Evolutionary conservation across 2,888 invertebrate genomes (phyloP), one percentile per base, ranked within the genome.

Genomic region (Agrochola lota): DNA sequence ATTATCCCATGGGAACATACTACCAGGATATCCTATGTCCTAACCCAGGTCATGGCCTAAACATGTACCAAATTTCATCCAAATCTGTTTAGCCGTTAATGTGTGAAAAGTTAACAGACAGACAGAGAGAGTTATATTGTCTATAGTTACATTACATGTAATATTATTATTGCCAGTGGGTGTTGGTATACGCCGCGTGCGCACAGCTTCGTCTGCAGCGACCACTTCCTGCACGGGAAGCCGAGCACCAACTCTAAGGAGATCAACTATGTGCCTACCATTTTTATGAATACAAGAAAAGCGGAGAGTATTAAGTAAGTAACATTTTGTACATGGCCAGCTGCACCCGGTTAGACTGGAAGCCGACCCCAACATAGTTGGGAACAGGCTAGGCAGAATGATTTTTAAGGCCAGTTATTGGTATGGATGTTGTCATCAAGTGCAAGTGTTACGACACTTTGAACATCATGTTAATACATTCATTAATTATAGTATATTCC

Each of bases 211-310:
- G 26, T 84, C 26, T 81, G 81, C 23, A 17, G 64, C 1, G 40
- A 66, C 0, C 81, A 81, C 69, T 81, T 81, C 2, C 40, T 74
- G 30, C 15, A 4, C 0, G 74, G 74, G 17, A 11, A 2, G 8
- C 74, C 84, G 5, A 57, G 20, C 43, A 1, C 0, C 4, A 0
- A 57, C 1, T 0, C 55, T 3, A 15, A 9, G 1, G 17, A 80
- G 6, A 20, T 15, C 4, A 74, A 81, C 74, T 80, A 62, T 0
- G 64, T 15, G 0, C 84, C 81, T 0, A 26, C 55, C 15, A 0
- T 70, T 17, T 62, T 62, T 30, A 4, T 0, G n/a, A n/a, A 9
- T 0, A 20, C 1, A 7, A 59, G 0, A 8, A 52, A 20, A 46
- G 0, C 0, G 6, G 17, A 35, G 6, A 17, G 0, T 20, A 2